These are phyloP conservation scores for Leuciscus waleckii DNA, from an alignment of 2,797 vertebrate genomes.

Conservation along the genomic window DNA sequence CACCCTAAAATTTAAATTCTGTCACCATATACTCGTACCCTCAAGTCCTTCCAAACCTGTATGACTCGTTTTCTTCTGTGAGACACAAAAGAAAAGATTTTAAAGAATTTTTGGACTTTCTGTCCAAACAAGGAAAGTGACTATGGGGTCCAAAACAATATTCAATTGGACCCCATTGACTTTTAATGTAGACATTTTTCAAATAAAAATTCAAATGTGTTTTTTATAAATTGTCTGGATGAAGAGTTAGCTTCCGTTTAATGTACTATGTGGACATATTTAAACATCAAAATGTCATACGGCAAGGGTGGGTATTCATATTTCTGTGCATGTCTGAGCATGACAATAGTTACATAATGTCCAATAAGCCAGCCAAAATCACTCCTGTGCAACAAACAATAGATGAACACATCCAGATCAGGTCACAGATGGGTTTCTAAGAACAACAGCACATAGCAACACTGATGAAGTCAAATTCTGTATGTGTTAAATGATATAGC, in stretches of 20 bases:
- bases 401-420: conserved; percentile 40
- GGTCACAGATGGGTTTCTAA: conserved; percentile 30
- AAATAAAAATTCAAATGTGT: too few species aligned
- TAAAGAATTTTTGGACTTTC: neutral
- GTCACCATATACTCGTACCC: neutral
- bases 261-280: neutral
- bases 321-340: conserved; percentile 13
- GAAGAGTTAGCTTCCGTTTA: neutral
- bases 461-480: conserved; percentile 15
- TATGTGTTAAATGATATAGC: conserved; percentile 21
- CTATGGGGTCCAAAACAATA: neutral
- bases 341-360: conserved; percentile 25
- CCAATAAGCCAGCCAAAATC: conserved; percentile 27
- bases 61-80: neutral
- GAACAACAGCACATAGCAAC: conserved; percentile 29
- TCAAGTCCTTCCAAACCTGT: neutral
- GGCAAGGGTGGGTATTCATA: neutral
- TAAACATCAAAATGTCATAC: conserved; percentile 1
- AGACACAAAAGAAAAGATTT: neutral
- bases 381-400: conserved; percentile 34
- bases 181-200: too few species aligned
- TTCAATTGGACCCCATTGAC: neutral
- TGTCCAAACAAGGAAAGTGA: neutral
- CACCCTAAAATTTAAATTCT: neutral
- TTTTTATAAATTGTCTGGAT: neutral